Evolutionary conservation across 2,888 invertebrate species (phyloP).

Genomic region (Megalurothrips usitatus): DNA sequence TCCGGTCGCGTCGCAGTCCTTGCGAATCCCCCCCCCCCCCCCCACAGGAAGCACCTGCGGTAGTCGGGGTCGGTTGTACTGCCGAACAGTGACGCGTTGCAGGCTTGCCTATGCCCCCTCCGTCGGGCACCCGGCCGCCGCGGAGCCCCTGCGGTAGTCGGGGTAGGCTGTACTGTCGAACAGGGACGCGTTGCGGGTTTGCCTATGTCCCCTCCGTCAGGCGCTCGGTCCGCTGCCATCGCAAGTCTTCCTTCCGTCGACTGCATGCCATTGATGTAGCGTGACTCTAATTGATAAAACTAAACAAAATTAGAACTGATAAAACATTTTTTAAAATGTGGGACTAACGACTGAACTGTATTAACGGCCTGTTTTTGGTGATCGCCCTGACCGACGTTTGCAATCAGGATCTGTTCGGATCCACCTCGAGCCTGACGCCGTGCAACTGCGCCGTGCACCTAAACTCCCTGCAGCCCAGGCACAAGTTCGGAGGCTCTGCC

Average conservation of each 20-base stretch:
- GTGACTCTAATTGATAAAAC: too few species aligned
- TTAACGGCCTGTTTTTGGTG: too few species aligned
- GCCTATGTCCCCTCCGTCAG: neutral
- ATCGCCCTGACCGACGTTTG: neutral
- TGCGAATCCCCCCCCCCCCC: too few species aligned
- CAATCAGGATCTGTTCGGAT: neutral
- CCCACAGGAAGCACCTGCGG: neutral
- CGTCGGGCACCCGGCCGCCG: neutral
- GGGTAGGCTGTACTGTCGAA: neutral
- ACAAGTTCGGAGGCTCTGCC: neutral
- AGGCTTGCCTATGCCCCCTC: neutral
- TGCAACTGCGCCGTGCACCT: constrained; percentile 3
- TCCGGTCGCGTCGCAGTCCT: too few species aligned
- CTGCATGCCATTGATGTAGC: too few species aligned
- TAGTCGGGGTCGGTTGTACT: neutral
- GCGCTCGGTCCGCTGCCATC: neutral
- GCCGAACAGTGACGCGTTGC: neutral
- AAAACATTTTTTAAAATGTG: too few species aligned
- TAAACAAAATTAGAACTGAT: too few species aligned
- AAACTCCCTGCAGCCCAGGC: neutral
- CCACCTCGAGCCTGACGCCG: neutral
- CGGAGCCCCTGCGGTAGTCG: neutral
- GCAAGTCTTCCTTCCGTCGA: too few species aligned
- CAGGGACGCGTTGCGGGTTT: neutral
- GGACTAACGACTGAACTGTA: too few species aligned